Evolutionary conservation across 2,888 invertebrate genomes (phyloP).

Genomic region (Drosophila incognita): DNA sequence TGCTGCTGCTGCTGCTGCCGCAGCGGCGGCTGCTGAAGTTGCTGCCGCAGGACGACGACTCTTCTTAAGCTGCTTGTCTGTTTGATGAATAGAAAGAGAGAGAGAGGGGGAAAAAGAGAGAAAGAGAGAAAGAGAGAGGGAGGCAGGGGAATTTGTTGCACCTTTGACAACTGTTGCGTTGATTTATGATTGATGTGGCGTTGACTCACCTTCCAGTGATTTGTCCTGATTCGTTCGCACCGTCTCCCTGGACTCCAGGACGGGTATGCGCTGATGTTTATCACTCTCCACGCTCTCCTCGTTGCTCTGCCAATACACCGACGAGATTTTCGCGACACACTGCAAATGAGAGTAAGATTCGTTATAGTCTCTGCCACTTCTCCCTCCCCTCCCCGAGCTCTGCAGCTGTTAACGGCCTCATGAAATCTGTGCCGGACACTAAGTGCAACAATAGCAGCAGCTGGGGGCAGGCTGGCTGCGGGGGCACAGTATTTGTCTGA

Average conservation of each 20-base stretch:
- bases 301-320: constrained; percentile 94
- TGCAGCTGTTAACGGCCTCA: constrained; percentile 37
- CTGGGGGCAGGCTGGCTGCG: neutral
- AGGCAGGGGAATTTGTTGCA: constrained; percentile 11
- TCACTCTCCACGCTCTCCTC: constrained; percentile 94
- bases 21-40: constrained; percentile 63
- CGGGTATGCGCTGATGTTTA: constrained; percentile 90
- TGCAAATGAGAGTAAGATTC: constrained; percentile 77
- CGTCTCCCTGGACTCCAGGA: constrained; percentile 91
- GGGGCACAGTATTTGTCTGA: constrained; percentile 15
- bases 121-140: neutral
- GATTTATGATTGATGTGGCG: constrained; percentile 71
- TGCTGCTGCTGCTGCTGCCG: constrained; percentile 43
- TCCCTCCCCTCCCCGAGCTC: neutral
- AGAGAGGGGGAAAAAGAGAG: neutral
- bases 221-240: constrained; percentile 85
- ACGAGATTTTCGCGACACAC: constrained; percentile 94
- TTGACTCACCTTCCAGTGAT: constrained; percentile 78
- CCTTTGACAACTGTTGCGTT: constrained; percentile 63
- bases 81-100: constrained; percentile 2
- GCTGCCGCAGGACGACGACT: constrained; percentile 75
- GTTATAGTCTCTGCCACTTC: neutral
- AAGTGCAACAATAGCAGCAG: constrained; percentile 10
- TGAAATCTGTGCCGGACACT: constrained; percentile 51
- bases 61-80: constrained; percentile 79